Base-by-base conservation (phyloP, 2,113 vertebrate species). In the Lanius ludovicianus region DNA sequence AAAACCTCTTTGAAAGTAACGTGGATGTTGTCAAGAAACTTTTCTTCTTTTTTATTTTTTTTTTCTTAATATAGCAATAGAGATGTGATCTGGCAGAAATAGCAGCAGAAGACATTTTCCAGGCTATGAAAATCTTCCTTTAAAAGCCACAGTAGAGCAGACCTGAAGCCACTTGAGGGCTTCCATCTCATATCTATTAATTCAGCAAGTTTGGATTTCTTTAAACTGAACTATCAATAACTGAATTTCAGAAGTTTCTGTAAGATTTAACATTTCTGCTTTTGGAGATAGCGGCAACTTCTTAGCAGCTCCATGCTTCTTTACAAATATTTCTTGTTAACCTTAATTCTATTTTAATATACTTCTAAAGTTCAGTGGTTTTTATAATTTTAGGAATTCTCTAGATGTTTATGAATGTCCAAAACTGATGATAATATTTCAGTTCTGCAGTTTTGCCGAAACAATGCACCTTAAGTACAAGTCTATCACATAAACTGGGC, bases 81-180 rank as follows among this genome's bases (percentile, higher is more conserved):
- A 92, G 44, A 64, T 64, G 11, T 73, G 13, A 42, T 57, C 27
- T 79, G 41, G 10, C 49, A 92, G 67, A 79, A 82, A 56, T 7
- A 63, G 22, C 60, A 78, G n/a, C 39, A 85, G 39, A 64, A 64
- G 21, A 53, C 17, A 11, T 68, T 76, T 53, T 73, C 17, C 35
- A 64, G 74, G 30, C 53, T 53, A 15, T 4, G 4, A n/a, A 90
- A 67, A 52, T 15, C 14, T 27, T 56, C 14, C 13, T 55, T 11
- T 6, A 4, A 55, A 78, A 89, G 30, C 28, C 25, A 28, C 1
- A 1, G 11, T 15, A 47, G 33, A 53, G 15, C 19, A 88, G n/a
- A 59, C 6, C 13, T 16, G 35, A 60, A 71, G 16, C 1, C 0
- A 0, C 49, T 90, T 22, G 25, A 4, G 8, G 53, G 13, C 20